Percentiles rank a stretch among this genome's conserved stretches.
Evolutionary conservation across 2,113 vertebrate genomes (phyloP).

Genomic region (Amazona guildingii): DNA sequence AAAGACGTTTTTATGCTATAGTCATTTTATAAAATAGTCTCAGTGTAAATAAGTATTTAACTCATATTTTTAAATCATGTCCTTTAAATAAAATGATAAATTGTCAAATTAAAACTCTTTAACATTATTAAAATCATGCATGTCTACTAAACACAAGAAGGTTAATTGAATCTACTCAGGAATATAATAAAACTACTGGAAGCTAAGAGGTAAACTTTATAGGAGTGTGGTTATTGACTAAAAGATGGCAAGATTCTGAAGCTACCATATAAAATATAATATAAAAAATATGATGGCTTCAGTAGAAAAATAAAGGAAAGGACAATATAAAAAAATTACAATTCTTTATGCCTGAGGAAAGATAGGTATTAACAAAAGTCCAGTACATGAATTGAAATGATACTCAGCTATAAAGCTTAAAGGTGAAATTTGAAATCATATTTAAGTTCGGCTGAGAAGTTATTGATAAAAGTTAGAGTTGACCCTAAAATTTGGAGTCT

Average conservation of each 20-base stretch:
- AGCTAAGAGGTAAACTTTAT: background rate
- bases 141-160: background rate
- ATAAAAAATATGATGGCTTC: background rate
- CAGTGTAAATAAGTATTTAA: background rate
- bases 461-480: background rate
- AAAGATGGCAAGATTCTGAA: background rate
- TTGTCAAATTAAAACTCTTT: background rate
- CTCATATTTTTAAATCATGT: fast-evolving
- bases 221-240: background rate
- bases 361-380: background rate
- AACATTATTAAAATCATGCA: background rate
- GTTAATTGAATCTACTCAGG: background rate
- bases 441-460: background rate
- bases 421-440: background rate
- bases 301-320: background rate
- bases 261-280: background rate
- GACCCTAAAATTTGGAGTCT: background rate
- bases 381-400: background rate
- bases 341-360: background rate
- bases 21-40: background rate
- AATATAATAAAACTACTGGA: background rate
- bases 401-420: background rate
- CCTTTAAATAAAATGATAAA: background rate
- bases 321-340: background rate
- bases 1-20: background rate